Percentiles rank a stretch among this genome's conserved stretches.
phyloP scores from a whole-genome alignment of 1,140 invertebrate genomes.

The Nasonia giraulti region DNA sequence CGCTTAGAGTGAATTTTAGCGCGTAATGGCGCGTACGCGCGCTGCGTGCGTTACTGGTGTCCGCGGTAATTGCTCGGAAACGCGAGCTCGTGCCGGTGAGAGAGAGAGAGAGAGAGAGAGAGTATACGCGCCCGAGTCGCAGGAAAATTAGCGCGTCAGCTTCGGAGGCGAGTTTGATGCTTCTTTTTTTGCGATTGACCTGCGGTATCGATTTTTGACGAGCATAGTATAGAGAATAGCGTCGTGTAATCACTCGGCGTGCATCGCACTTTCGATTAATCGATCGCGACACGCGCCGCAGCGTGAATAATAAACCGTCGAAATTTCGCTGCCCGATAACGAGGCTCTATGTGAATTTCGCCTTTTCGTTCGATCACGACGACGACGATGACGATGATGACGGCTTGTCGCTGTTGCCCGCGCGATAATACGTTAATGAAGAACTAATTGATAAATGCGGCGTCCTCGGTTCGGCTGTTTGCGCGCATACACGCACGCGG shows the following conservation, averaged over 20 bases:
- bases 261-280: not conserved
- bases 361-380: too few species aligned
- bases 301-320: constrained; percentile 18
- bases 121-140: constrained; percentile 15
- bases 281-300: not conserved
- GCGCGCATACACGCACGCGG: not conserved
- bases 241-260: not conserved
- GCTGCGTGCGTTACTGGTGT: not conserved
- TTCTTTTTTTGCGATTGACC: constrained; percentile 8
- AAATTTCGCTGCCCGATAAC: not conserved
- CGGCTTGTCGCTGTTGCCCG: not conserved
- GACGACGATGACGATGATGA: too few species aligned
- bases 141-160: constrained; percentile 32
- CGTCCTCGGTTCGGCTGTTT: not conserved
- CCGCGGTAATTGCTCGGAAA: constrained; percentile 42
- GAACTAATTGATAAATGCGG: not conserved
- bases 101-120: constrained; percentile 7
- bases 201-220: too few species aligned
- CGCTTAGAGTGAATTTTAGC: not conserved
- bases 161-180: constrained; percentile 48
- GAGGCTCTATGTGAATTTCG: not conserved
- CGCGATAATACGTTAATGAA: not conserved
- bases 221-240: not conserved
- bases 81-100: constrained; percentile 8
- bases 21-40: not conserved